A percentile compares a stretch with the other conserved stretches of the same genome.
Conservation (phyloP, 2,888 invertebrate species). For the Ichneumon xanthorius region DNA sequence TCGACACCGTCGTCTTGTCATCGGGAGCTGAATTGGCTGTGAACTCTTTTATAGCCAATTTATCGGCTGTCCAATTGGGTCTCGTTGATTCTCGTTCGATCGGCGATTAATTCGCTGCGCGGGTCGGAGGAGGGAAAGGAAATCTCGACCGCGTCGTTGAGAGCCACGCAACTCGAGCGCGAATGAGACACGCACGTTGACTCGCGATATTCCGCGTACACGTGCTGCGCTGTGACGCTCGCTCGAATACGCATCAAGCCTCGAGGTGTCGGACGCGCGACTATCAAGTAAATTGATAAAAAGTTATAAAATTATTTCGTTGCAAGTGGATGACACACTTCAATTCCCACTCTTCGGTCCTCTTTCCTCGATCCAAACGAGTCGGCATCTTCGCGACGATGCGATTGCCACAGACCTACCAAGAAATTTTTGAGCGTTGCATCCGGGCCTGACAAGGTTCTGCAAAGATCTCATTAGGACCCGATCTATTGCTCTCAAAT, state of each 20-base stretch:
- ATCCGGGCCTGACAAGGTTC: no score
- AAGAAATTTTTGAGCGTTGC: no score
- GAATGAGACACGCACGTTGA: conserved; percentile 35
- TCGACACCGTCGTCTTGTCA: neutral
- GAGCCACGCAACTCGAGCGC: conserved; percentile 3
- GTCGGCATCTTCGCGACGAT: no score
- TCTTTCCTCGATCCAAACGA: neutral
- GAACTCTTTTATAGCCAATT: no score
- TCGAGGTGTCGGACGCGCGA: neutral
- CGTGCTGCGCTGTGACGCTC: conserved; percentile 33
- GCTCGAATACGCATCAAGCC: conserved; percentile 40
- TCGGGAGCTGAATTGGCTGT: conserved; percentile 1
- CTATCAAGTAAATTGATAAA: neutral
- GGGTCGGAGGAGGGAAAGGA: conserved; percentile 19
- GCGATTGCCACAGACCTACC: no score
- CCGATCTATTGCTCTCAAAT: no score
- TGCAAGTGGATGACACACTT: neutral
- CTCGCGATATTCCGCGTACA: conserved; percentile 42
- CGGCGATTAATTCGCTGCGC: neutral
- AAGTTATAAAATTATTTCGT: neutral
- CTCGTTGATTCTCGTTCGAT: neutral
- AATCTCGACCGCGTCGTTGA: conserved; percentile 7
- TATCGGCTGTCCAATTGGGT: neutral
- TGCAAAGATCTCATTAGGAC: no score
- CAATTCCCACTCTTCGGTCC: neutral